Evolutionary conservation across 2,113 vertebrate species (phyloP).

Genomic region (Phocoena sinus): DNA sequence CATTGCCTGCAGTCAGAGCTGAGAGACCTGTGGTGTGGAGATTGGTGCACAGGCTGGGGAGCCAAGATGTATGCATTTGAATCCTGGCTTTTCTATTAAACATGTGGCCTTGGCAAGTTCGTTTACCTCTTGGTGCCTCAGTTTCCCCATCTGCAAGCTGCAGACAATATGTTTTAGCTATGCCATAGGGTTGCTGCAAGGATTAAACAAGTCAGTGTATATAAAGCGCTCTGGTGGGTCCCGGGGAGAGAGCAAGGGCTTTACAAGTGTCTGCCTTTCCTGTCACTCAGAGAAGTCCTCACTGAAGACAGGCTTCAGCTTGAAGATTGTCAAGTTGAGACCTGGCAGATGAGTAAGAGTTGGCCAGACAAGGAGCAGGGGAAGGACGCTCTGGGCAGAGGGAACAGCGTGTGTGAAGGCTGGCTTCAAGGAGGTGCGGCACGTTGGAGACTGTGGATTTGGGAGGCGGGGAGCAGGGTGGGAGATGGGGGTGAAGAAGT

Average conservation of each 20-base stretch:
- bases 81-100: background rate
- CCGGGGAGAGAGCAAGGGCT: background rate
- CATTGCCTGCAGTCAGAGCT: background rate
- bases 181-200: accelerated
- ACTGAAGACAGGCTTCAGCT: background rate
- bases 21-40: accelerated
- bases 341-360: background rate
- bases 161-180: accelerated
- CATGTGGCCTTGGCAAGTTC: background rate
- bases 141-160: background rate
- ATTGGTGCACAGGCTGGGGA: background rate
- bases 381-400: background rate
- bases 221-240: background rate
- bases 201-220: background rate
- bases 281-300: background rate
- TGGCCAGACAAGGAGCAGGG: background rate
- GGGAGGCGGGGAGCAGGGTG: background rate
- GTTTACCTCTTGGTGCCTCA: background rate
- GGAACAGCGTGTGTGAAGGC: accelerated
- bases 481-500: background rate
- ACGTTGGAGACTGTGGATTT: background rate
- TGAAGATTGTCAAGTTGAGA: background rate
- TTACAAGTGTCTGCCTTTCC: background rate
- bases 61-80: accelerated
- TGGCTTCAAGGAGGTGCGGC: accelerated